phyloP scores from a whole-genome alignment of 2,113 vertebrate species.

The Aythya baeri region DNA sequence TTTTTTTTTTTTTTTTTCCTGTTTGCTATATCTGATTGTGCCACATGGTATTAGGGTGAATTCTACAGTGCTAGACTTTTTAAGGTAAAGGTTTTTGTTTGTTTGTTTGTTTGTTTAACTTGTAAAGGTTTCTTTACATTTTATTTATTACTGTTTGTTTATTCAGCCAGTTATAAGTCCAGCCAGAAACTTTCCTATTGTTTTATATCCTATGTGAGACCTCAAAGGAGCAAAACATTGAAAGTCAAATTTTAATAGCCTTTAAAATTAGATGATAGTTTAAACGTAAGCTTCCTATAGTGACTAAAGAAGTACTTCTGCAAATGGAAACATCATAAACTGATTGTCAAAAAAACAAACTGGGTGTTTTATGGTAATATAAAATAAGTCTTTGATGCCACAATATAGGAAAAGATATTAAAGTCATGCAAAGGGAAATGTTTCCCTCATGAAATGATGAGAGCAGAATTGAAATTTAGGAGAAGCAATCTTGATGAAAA shows the following conservation, averaged over 20 bases:
- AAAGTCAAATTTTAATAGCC: neutral
- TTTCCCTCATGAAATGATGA: neutral
- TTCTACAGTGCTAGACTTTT: neutral
- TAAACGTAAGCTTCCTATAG: neutral
- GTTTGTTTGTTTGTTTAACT: neutral
- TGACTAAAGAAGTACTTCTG: neutral
- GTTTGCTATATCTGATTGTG: neutral
- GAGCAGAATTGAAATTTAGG: neutral
- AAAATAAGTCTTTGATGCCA: neutral
- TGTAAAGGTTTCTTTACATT: neutral
- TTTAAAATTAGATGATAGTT: neutral
- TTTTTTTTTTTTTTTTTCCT: neutral
- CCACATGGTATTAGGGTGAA: accelerated
- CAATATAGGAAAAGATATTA: neutral
- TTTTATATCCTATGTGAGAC: neutral
- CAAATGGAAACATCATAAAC: neutral
- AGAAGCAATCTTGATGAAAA: neutral
- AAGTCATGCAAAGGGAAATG: neutral
- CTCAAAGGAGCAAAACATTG: neutral
- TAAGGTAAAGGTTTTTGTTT: neutral
- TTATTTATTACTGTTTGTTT: neutral
- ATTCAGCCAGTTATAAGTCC: neutral
- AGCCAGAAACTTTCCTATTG: neutral
- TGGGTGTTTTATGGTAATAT: neutral
- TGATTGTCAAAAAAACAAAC: neutral